Percentiles rank a stretch among this genome's conserved stretches.
phyloP scores from a whole-genome alignment of 2,113 vertebrate genomes.

The Corythornis madagascariensis region DNA sequence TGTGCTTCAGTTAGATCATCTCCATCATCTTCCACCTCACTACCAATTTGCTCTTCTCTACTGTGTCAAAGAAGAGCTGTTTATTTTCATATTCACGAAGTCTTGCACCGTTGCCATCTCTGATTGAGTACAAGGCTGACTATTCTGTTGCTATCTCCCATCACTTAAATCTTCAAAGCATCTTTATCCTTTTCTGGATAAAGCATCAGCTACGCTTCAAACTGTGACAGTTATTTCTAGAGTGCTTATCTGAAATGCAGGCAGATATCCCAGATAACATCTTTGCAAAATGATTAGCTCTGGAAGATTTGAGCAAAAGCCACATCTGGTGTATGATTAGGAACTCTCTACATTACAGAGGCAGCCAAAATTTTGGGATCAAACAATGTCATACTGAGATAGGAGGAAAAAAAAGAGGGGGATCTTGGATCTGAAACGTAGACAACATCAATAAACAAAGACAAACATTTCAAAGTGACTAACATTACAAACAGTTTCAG shows the following conservation, averaged over 20 bases:
- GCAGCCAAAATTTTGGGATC: conserved; percentile 26
- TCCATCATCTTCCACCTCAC: neutral
- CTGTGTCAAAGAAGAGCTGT: neutral
- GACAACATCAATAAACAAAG: neutral
- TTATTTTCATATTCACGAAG: conserved; percentile 8
- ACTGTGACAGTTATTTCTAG: conserved; percentile 38
- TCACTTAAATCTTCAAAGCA: conserved; percentile 39
- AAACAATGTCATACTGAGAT: neutral
- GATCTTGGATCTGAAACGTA: neutral
- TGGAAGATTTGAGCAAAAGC: conserved; percentile 39
- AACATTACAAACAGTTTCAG: neutral
- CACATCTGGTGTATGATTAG: neutral
- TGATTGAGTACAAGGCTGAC: conserved; percentile 4
- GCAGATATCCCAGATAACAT: conserved; percentile 37
- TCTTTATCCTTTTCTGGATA: conserved; percentile 46
- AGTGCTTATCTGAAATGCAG: conserved; percentile 43
- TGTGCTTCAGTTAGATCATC: neutral
- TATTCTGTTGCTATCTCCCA: conserved; percentile 16
- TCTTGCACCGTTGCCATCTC: neutral
- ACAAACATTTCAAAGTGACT: neutral
- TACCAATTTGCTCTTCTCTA: neutral
- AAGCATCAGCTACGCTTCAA: conserved; percentile 29
- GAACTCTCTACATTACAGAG: neutral
- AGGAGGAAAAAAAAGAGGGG: neutral
- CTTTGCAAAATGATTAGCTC: conserved; percentile 33